Evolutionary conservation across 64 coral and sea anemone species (phyloP), one percentile per base, ranked within the genome.

Genomic region (Pocillopora damicornis): DNA sequence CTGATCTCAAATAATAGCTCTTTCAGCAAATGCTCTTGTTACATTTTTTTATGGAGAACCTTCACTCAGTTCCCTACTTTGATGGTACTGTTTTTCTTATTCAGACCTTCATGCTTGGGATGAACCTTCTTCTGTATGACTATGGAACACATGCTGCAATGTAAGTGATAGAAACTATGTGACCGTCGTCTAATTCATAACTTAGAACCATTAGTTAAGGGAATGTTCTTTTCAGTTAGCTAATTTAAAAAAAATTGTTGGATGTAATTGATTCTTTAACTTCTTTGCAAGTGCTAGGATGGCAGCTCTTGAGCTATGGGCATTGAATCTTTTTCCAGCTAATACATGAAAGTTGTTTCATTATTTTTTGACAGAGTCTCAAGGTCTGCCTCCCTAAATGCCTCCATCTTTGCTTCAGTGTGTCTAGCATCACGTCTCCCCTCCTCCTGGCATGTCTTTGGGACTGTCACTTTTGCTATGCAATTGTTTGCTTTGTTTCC

Each of bases 401-500:
- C 96, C 0, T 91, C 96, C 18, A 82, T 95, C 64, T 98, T 98
- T 87, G 96, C 92, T 58, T 95, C 96, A 66, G 96, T 95, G 15
- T 98, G 96, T 83, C 30, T 98, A 62, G 96, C 96, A 5, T 98
- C 96, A 30, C 80, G 96, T 79, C 93, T 98, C 14, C 96, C 87
- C 6, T 93, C 96, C n/a, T 83, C 96, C 9, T 98, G 92, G 92
- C 96, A 98, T 76, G 93, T 91, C 5, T 95, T 98, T 88, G 96
- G 82, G 5, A 98, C 89, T 34, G 96, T 98, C 26, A 95, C 79
- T 11, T 90, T 95, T 62, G 90, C 92, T 68, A 89, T 98, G 65
- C 92, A 94, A 37, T 81, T 98, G n/a, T 98, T 98, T 75, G 96
- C 96, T 26, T 83, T 98, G 20, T 94, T 98, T 71, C 96, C 96